phyloP scores from a whole-genome alignment of 2,113 vertebrate genomes.

The Sitta europaea region DNA sequence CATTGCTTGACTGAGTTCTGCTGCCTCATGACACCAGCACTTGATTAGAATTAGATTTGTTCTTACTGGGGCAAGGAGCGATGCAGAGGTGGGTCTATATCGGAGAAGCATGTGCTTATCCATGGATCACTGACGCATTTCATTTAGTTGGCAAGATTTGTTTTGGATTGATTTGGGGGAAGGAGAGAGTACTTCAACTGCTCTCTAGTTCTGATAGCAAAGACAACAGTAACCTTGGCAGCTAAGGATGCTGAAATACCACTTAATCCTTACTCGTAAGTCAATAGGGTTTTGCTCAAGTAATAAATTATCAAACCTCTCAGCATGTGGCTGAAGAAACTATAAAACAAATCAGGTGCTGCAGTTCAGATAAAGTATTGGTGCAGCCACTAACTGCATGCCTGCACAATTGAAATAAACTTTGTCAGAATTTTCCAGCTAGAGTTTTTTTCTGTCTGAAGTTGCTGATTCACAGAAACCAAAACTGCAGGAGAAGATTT shows the following conservation, averaged over 20 bases:
- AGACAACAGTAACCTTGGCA: background rate
- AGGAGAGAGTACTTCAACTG: background rate
- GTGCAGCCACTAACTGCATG: background rate
- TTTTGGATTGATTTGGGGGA: background rate
- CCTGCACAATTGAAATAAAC: background rate
- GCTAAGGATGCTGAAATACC: background rate
- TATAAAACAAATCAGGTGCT: background rate
- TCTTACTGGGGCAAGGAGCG: background rate
- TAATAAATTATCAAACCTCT: background rate
- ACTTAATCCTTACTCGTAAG: background rate
- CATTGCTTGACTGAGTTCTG: conserved; percentile 34
- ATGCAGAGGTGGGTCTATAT: background rate
- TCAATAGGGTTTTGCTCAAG: background rate
- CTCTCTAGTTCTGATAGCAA: background rate
- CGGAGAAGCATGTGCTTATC: background rate
- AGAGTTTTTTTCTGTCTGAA: background rate
- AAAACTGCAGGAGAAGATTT: background rate
- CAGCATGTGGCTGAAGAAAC: background rate
- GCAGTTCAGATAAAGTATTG: background rate
- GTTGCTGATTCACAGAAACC: background rate
- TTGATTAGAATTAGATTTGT: conserved; percentile 41
- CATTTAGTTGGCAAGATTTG: background rate
- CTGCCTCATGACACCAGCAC: background rate
- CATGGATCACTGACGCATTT: background rate
- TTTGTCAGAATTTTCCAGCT: background rate